Evolutionary conservation across 2,113 vertebrate species (phyloP), one percentile per base, ranked within the genome.

Genomic region (Motacilla alba): DNA sequence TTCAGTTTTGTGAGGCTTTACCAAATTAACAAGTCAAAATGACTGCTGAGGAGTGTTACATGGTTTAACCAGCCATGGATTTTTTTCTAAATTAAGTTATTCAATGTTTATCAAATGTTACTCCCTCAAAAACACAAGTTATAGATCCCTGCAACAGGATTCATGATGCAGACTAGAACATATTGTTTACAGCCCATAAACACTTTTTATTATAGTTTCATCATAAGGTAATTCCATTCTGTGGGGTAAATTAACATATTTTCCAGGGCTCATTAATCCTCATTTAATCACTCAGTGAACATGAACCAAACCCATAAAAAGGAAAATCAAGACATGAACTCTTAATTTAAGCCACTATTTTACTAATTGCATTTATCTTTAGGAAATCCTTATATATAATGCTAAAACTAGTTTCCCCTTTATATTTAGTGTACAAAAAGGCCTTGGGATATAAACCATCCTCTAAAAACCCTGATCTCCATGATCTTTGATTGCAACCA

Each of bases 201-300:
- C n/a, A 83, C 20, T 89, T 96, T 94, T 87, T 84, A 88, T 95
- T 83, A 83, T 83, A 55, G 49, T 88, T 87, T 67, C 67, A 97
- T 96, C 81, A 93, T 83, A 88, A 96, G 68, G 68, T 87, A 87
- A 96, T 97, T 96, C 90, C 64, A 86, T 94, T 94, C 92, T 95
- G 92, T 89, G 46, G 31, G 97, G 74, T 60, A 81, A 97, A 97
- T 96, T 94, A 93, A 75, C 80, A 63, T 86, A 97, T 95, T 94
- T 95, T 94, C 83, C 93, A 76, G 85, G 83, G 90, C 91, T 95
- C 90, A 95, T 97, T 97, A 97, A 96, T 91, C 70, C 94, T 97
- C 94, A 96, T 97, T 96, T 94, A 91, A 59, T 89, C 84, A 93
- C 59, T 89, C 79, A 91, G 31, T 79, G 91, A 82, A 75, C 94